Base-by-base conservation (phyloP, 2,113 vertebrate genomes). In the Vimba vimba region DNA sequence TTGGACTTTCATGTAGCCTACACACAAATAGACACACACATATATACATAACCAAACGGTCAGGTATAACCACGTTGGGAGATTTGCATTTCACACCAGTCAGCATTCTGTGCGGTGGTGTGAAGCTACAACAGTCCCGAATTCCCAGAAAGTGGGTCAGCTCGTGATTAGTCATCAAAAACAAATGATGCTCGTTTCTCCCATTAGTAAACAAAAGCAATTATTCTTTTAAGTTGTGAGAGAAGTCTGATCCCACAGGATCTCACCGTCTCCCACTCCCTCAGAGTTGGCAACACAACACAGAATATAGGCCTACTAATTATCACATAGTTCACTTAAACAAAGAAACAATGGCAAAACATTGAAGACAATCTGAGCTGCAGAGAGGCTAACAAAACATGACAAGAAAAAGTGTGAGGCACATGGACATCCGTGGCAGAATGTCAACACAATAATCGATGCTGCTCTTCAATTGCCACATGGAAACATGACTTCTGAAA, bases 111-210 rank as follows among this genome's bases (percentile, higher is more conserved):
- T 60, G 69, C 8, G 19, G 11, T 52, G 66, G 45, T 27, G 80
- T 30, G 43, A 57, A 69, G 76, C 6, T 11, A 30, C 45, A 69
- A 30, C 69, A 79, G 74, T 36, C 83, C 30, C 79, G 15, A 84
- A 88, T 60, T 88, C 76, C 74, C 79, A 71, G 75, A 23, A 86
- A 86, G 59, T 84, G 84, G 84, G 86, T 86, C 84, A 84, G 50
- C 62, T 6, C 25, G 64, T 87, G 76, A 86, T 87, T 84, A 87
- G 45, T 84, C 84, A 87, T 87, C 80, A 84, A 76, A 87, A 87
- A 87, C 79, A 71, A 86, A 87, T 86, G 21, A 75, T 62, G 78
- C 3, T 66, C 8, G 4, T 83, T 78, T 47, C 39, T 86, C 78
- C 85, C 85, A 78, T 75, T 86, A 79, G 73, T 73, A 84, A 76